Evolutionary conservation across 2,888 invertebrate genomes (phyloP).

Genomic region (Eupithecia dodoneata): DNA sequence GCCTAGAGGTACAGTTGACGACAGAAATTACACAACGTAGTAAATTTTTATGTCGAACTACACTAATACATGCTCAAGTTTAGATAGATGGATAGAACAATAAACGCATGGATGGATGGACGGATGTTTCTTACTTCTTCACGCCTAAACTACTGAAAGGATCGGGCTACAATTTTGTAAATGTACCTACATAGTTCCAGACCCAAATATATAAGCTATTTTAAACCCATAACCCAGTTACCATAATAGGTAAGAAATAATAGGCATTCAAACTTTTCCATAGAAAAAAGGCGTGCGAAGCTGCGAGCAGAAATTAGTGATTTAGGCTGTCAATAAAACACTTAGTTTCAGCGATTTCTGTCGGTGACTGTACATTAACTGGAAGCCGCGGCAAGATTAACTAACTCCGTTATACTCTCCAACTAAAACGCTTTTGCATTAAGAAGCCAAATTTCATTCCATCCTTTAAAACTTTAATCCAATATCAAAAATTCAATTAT

Average conservation of each 20-base stretch:
- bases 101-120: neutral
- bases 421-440: conserved; percentile 8
- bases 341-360: neutral
- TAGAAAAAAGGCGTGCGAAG: neutral
- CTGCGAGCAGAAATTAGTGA: neutral
- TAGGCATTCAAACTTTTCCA: neutral
- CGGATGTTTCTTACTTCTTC: neutral
- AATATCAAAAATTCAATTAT: conserved; percentile 31
- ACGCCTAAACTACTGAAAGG: neutral
- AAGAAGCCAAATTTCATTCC: conserved; percentile 10
- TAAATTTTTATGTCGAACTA: no score
- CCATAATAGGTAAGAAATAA: neutral
- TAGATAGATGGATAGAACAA: no score
- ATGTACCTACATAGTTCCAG: no score
- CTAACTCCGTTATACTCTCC: neutral
- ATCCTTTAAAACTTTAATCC: conserved; percentile 17
- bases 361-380: neutral
- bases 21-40: neutral
- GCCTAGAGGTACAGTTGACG: neutral
- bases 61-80: no score
- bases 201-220: no score
- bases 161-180: neutral
- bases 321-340: neutral
- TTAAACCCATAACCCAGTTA: neutral
- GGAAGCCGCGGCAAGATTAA: neutral